Evolutionary conservation across 2,113 vertebrate genomes (phyloP).

Genomic region (Cynopterus brachyotis): DNA sequence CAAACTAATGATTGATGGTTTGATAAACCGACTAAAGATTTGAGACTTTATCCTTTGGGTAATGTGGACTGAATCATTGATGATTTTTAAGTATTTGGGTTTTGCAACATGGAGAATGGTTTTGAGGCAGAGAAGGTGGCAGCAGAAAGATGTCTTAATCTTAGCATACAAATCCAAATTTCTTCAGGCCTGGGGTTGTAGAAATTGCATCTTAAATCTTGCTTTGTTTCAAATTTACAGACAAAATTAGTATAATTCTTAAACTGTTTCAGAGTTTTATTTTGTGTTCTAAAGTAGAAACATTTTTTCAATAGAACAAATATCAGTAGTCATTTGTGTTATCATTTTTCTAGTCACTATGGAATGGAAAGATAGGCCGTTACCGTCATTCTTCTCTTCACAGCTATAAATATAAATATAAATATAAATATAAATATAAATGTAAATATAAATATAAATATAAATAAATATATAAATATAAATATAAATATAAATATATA

Average conservation of each 20-base stretch:
- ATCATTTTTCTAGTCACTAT: background rate
- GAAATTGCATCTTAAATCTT: background rate
- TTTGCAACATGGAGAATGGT: background rate
- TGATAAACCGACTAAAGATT: background rate
- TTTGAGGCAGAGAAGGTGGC: background rate
- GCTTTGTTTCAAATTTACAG: constrained; percentile 18
- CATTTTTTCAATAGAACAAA: background rate
- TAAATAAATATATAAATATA: too few relatives aligned
- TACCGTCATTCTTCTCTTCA: background rate
- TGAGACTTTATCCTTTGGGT: background rate
- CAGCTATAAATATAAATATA: background rate
- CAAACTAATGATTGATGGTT: background rate
- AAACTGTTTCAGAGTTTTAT: background rate
- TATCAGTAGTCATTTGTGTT: background rate
- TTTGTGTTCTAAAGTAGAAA: background rate
- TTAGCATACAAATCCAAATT: background rate
- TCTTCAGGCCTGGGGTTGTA: background rate
- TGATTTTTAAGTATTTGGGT: background rate
- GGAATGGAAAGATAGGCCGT: background rate
- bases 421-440: too few relatives aligned
- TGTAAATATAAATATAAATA: too few relatives aligned
- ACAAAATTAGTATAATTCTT: background rate
- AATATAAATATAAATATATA: background rate
- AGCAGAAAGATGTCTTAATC: background rate
- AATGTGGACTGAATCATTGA: background rate